These are phyloP conservation scores for Trachops cirrhosus DNA, from an alignment of 2,797 vertebrate genomes.

Conservation along the genomic window DNA sequence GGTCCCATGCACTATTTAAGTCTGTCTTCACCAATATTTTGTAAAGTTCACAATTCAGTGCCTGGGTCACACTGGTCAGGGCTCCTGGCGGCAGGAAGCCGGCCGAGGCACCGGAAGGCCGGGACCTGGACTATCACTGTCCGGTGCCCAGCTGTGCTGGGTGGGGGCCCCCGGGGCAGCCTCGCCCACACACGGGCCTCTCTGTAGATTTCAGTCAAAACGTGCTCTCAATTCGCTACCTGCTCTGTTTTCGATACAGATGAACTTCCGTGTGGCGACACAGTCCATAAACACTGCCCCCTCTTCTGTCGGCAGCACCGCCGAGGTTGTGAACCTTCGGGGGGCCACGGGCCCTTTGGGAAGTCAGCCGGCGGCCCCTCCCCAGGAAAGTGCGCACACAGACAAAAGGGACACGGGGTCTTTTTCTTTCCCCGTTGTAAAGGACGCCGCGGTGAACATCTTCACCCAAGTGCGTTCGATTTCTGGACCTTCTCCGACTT, in stretches of 20 bases:
- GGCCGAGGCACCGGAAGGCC: accelerated
- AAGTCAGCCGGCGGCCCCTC: background rate
- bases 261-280: accelerated
- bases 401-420: accelerated
- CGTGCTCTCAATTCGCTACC: accelerated
- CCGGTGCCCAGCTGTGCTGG: accelerated
- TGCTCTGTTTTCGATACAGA: accelerated
- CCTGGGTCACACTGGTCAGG: background rate
- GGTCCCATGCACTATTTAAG: accelerated
- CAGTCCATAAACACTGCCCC: accelerated
- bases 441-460: background rate
- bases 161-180: accelerated
- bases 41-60: accelerated
- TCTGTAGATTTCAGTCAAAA: background rate
- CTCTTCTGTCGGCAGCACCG: accelerated
- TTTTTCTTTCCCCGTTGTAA: accelerated
- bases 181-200: accelerated
- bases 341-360: background rate
- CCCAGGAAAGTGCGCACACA: background rate
- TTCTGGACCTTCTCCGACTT: background rate
- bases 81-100: accelerated
- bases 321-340: accelerated
- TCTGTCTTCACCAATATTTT: accelerated
- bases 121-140: accelerated
- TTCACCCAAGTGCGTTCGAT: accelerated